phyloP scores from a whole-genome alignment of 2,113 vertebrate genomes.

The Barnardius zonarius region DNA sequence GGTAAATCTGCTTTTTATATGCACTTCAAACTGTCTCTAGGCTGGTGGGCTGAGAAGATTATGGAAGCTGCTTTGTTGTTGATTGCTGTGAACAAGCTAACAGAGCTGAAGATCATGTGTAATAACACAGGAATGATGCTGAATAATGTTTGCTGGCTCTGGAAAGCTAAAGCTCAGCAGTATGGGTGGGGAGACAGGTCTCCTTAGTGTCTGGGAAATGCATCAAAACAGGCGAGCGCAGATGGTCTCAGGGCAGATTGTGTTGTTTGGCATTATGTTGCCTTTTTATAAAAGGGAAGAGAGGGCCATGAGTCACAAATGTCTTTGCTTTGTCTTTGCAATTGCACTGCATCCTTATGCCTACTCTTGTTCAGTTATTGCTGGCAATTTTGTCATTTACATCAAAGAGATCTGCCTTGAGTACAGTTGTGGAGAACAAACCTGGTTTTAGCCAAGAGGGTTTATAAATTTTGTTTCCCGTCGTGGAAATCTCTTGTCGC shows the following conservation, averaged over 20 bases:
- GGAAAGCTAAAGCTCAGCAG: neutral
- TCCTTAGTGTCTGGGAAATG: neutral
- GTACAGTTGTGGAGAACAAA: neutral
- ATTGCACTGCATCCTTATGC: neutral
- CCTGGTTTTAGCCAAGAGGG: neutral
- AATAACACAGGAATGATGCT: neutral
- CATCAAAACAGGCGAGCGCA: neutral
- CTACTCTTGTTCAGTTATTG: neutral
- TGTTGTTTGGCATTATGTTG: neutral
- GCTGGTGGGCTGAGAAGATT: neutral
- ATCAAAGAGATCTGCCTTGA: neutral
- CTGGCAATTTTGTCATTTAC: neutral
- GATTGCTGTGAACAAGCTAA: neutral
- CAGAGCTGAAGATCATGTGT: neutral
- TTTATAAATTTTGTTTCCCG: neutral
- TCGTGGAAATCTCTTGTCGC: neutral
- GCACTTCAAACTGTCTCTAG: neutral
- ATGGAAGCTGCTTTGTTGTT: neutral
- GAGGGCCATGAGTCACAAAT: neutral
- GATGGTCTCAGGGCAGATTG: neutral
- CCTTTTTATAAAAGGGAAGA: neutral
- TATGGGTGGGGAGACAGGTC: neutral
- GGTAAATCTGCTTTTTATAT: constrained; percentile 71
- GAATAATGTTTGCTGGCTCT: neutral
- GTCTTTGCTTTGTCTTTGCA: neutral